Conservation (phyloP, 1,140 invertebrate species). For the Chrysopa pallens region DNA sequence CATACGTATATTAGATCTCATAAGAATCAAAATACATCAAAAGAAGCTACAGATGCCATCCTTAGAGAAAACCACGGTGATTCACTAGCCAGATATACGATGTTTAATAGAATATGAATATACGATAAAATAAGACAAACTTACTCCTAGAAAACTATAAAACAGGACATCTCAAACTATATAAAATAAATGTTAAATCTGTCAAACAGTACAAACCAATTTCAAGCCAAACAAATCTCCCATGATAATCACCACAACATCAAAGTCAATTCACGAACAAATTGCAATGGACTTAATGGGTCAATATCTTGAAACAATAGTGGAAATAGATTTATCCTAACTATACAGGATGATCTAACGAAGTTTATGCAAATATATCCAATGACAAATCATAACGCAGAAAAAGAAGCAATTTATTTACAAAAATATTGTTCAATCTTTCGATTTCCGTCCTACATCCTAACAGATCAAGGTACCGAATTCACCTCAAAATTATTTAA, state of each 20-base stretch:
- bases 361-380: conserved; percentile 14
- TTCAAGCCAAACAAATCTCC: conserved; percentile 5
- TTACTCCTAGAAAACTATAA: conserved; percentile 2
- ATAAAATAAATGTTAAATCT: conserved; percentile 1
- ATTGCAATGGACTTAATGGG: conserved; percentile 14
- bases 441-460: conserved; percentile 16
- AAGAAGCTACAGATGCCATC: background rate
- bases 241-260: conserved; percentile 11
- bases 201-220: conserved; percentile 3
- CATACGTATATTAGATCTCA: no score
- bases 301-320: no score
- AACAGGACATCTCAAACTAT: conserved; percentile 1
- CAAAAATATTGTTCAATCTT: conserved; percentile 10
- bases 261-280: conserved; percentile 6
- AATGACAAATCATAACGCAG: conserved; percentile 13
- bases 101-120: background rate
- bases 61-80: background rate
- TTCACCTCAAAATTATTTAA: conserved; percentile 11
- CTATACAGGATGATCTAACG: conserved; percentile 13
- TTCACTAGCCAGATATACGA: background rate
- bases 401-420: conserved; percentile 12
- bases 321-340: conserved; percentile 13
- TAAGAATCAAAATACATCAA: no score
- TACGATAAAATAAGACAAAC: conserved; percentile 1
- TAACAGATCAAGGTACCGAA: conserved; percentile 19